Evolutionary conservation across 2,888 invertebrate species (phyloP), one percentile per base, ranked within the genome.

Genomic region (Piscicola geometra): DNA sequence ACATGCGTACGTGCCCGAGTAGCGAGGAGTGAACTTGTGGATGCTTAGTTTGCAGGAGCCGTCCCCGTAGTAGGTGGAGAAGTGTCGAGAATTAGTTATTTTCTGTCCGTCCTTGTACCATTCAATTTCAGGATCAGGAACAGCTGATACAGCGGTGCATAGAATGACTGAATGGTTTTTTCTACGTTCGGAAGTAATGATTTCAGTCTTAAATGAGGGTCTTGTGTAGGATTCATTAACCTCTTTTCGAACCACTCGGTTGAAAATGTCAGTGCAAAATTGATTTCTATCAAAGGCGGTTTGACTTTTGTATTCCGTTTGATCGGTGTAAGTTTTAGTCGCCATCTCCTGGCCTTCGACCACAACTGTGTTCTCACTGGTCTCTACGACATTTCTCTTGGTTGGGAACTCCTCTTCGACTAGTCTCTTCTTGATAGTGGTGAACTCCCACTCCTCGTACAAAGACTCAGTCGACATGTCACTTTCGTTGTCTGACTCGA

Each of bases 381-480:
- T 56, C n/a, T 18, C 25, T 25, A 73, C n/a, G 9, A 64, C 2
- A 15, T 64, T 52, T 73, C 64, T 60, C 52, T 56, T 64, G 30
- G n/a, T 73, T 25, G 73, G 73, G 32, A 73, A 35, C 52, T 73
- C 73, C 33, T 73, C 73, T 35, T 73, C 73, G n/a, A 73, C 73
- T 18, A 73, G 18, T 9, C 56, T 56, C 64, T 73, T 73, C 21
- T 52, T 73, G 12, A 73, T 36, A 18, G 64, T 64, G 9, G 73
- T 73, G 35, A 73, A 73, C 33, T 73, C 73, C 73, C 73, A 73
- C 52, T 73, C 73, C 52, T 73, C 73, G 25, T 64, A 73, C 32
- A 73, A 32, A 1, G 73, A 73, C 30, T 73, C 56, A 15, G 36
- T 64, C 15, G 73, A 73, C 33, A n/a, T 35, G 47, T 73, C 73